Evolutionary conservation across 2,113 vertebrate genomes (phyloP), one percentile per base, ranked within the genome.

Genomic region (Cinclus cinclus): DNA sequence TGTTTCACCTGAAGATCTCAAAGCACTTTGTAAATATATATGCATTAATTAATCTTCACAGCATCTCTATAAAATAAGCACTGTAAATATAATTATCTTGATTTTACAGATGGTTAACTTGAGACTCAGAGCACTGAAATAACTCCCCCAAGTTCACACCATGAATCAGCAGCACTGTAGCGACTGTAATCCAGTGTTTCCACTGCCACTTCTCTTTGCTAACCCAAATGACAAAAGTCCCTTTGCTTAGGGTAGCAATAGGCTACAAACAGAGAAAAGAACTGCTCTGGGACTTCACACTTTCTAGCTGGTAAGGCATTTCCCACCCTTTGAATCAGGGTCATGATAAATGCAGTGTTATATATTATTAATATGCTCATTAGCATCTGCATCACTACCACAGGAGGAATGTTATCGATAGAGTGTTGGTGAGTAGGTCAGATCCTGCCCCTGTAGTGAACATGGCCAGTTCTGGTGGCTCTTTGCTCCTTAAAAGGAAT

Each of bases 1-100:
- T 33, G 63, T 90, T 94, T 95, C 79, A 96, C 92, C 64, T 77
- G 90, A 96, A 80, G 90, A 94, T 88, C 92, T 95, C 87, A 80
- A 90, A 96, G 92, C 85, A 92, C 95, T 96, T 94, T 94, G 88
- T 93, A 95, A 95, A 90, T 95, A 95, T 93, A 96, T 94, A 95
- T 94, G 76, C 42, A 46, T 95, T 97, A 96, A 97, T 96, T 96
- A 96, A 95, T 94, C 85, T 94, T 96, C 94, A 92, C 90, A 94
- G 81, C 69, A 92, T 60, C 85, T 89, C 90, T 94, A n/a, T 94
- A 85, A 95, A 73, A 85, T 86, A 92, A 94, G 85, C 92, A 94
- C 79, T 90, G 93, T 93, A 96, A 96, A 95, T 97, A 96, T 87
- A 95, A 94, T 96, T 96, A 97, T 93, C 87, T 86, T 88, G 87